A percentile compares a stretch with the other conserved stretches of the same genome.
phyloP scores from a whole-genome alignment of 1,140 invertebrate species.

The Drosophila carrolli region DNA sequence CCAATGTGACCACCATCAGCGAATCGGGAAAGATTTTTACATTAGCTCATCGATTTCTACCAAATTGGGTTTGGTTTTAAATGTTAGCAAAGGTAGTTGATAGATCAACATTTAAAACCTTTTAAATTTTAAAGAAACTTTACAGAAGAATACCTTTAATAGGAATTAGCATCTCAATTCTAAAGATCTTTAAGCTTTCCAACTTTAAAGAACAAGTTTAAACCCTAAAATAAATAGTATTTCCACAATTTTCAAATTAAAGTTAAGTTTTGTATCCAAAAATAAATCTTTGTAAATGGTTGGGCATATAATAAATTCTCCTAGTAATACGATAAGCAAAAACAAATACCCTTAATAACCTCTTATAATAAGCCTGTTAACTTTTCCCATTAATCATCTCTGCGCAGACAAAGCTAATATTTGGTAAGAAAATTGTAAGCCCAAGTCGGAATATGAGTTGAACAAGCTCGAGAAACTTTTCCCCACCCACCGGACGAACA shows the following conservation, averaged over 20 bases:
- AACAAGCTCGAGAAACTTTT: constrained; percentile 4
- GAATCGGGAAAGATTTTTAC: neutral
- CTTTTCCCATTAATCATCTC: constrained; percentile 29
- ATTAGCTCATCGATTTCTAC: too few species aligned
- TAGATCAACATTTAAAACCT: too few species aligned
- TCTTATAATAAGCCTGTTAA: neutral
- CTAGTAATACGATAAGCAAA: neutral
- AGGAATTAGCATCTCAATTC: too few species aligned
- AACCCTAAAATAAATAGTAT: too few species aligned
- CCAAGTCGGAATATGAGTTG: constrained; percentile 8
- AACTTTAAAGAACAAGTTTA: too few species aligned
- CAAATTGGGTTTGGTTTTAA: neutral
- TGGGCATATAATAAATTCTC: neutral
- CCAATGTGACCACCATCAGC: constrained; percentile 30
- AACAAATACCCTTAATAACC: constrained; percentile 1
- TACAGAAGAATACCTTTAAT: too few species aligned
- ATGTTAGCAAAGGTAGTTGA: too few species aligned
- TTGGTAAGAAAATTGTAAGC: constrained; percentile 7
- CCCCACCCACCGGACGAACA: constrained; percentile 2
- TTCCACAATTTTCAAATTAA: too few species aligned
- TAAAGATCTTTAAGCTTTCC: too few species aligned
- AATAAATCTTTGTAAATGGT: neutral
- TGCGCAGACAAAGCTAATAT: constrained; percentile 18
- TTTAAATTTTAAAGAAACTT: too few species aligned
- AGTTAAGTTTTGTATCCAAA: neutral